Conservation (phyloP, 2,888 invertebrate species). For the Heliconius charithonia region DNA sequence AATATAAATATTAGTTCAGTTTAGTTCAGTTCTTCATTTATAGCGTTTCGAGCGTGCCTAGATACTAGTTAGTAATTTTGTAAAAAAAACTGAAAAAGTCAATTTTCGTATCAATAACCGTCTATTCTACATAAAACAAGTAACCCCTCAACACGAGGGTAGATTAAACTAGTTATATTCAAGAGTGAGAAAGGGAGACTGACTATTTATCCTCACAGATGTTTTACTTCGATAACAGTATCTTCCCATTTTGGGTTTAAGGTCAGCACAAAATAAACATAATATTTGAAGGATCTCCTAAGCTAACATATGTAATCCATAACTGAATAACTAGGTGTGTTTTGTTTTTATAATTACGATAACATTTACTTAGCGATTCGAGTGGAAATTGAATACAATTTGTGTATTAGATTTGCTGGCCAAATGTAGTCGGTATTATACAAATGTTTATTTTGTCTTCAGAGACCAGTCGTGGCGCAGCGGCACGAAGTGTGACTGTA, state of each 20-base stretch:
- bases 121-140: neutral
- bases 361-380: constrained; percentile 27
- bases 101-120: neutral
- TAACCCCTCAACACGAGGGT: no score
- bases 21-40: no score
- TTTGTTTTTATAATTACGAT: constrained; percentile 37
- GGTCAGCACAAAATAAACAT: constrained; percentile 11
- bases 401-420: neutral
- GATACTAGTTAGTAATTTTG: neutral
- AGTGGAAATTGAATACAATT: constrained; percentile 5
- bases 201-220: neutral
- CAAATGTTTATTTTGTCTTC: neutral
- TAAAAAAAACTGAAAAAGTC: neutral
- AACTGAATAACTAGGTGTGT: constrained; percentile 23
- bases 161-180: neutral
- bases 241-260: neutral
- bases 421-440: neutral
- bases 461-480: no score
- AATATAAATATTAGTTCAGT: neutral
- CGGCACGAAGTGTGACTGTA: no score
- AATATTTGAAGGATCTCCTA: constrained; percentile 26
- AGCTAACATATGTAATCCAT: constrained; percentile 33
- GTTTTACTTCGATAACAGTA: neutral
- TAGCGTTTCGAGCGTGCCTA: no score
- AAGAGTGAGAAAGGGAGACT: neutral